Evolutionary conservation across 1,140 invertebrate species (phyloP), one percentile per base, ranked within the genome.

Genomic region (Drosophila kurseongensis): DNA sequence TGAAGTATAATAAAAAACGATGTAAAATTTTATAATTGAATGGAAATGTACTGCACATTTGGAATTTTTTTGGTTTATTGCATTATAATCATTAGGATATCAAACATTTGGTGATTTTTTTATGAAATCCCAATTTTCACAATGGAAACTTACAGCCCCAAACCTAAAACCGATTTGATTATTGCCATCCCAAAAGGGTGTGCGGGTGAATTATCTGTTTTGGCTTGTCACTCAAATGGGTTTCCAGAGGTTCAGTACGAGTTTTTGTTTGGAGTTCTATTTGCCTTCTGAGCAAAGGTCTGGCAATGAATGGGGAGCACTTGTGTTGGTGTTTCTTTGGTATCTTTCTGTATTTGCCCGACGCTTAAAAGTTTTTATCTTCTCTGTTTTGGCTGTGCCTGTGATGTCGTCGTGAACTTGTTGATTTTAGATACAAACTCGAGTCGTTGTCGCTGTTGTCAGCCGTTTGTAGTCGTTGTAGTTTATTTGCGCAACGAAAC

Each of bases 401-500:
- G 65, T 59, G 45, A 16, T 67, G 73, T 76, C 75, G 75, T 79
- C 68, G 73, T 84, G 84, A 88, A 88, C 85, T 88, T 84, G 84
- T 88, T 88, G 84, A 89, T 88, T 89, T 89, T 84, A 88, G 84
- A 88, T 88, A 88, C 84, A 88, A 90, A 75, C 61, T 60, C 71
- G 54, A 41, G 51, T 56, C 67, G 59, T 60, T 71, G 77, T 67
- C 44, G 75, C 44, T 27, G 50, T 40, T 75, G 73, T 80, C 57
- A 71, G 35, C 50, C 50, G 35, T 45, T 60, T 60, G 61, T 80
- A 40, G 75, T 69, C 52, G 60, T 72, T 66, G n/a, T n/a, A n/a
- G n/a, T n/a, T 63, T 80, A 88, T 89, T 88, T 89, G 84, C 84
- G 80, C 77, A 90, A 84, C 84, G 61, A 84, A 71, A 74, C 58